phyloP scores from a whole-genome alignment of 1,140 invertebrate species.

The Armadillidium nasatum region DNA sequence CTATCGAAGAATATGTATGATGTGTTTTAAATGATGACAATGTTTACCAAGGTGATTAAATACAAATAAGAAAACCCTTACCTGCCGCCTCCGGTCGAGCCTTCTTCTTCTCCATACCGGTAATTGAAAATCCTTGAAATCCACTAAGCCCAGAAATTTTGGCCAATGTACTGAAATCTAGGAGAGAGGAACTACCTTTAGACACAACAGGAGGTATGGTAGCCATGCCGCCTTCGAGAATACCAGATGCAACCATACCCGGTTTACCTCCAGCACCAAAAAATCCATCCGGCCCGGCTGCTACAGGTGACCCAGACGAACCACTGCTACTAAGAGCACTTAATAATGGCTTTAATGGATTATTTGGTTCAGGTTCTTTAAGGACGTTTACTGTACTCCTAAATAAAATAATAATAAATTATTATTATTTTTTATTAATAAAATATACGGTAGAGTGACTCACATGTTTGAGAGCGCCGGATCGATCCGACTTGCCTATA shows the following conservation, averaged over 20 bases:
- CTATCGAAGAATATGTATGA: too few relatives aligned
- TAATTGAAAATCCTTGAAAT: neutral
- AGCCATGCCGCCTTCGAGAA: neutral
- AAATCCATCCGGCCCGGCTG: neutral
- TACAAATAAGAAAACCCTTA: neutral
- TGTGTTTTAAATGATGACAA: too few relatives aligned
- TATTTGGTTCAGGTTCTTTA: constrained; percentile 42
- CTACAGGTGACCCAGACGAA: neutral
- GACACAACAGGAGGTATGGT: neutral
- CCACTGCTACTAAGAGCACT: constrained; percentile 16
- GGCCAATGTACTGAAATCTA: neutral
- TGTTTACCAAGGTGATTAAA: too few relatives aligned
- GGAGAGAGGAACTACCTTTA: neutral
- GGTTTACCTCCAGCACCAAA: neutral
- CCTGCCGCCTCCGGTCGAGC: neutral
- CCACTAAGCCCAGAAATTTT: neutral
- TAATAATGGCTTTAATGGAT: constrained; percentile 40
- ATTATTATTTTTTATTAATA: neutral
- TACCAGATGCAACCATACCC: neutral
- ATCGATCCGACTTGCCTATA: neutral
- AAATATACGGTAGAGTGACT: neutral
- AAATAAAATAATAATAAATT: neutral
- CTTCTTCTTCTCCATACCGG: neutral
- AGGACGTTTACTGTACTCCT: constrained; percentile 44
- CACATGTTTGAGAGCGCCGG: too few relatives aligned